Base-by-base conservation (phyloP, 2,888 invertebrate species). In the Lordiphosa andalusiaca region DNA sequence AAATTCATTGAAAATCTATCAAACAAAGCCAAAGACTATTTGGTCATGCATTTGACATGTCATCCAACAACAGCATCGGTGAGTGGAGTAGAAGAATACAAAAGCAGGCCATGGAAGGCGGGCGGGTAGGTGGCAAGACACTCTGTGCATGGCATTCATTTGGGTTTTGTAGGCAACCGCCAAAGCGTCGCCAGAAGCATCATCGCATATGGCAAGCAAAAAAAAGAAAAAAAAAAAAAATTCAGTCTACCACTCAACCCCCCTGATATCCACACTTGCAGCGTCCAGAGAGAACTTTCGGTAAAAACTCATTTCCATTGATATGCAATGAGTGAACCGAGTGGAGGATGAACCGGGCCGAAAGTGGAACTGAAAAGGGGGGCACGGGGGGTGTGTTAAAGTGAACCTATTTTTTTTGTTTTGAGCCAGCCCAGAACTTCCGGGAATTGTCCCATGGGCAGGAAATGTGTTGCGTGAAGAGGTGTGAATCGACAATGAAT, bases 211-310 rank as follows among this genome's bases (percentile, higher is more conserved):
- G 84, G 83, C 67, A 67, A 69, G 66, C 67, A 84, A 69, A 78
- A 80, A n/a, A n/a, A n/a, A n/a, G n/a, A 84, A 69, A 78, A 80
- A n/a, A n/a, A n/a, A n/a, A 74, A 75, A 74, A 75, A 23, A 65
- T 16, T 36, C 35, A 13, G 7, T 44, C 40, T 7, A 19, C 5
- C 4, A 25, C 35, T 16, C 44, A 7, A 12, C 9, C 51, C 13
- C 13, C 36, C 47, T 6, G 9, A 44, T 16, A 23, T 44, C 16
- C n/a, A 37, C 5, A 35, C 25, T 44, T 46, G 36, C 49, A 33
- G 25, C 30, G 13, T 37, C 21, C 35, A 12, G 48, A 57, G 52
- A 36, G 55, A 67, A 59, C 50, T 74, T 71, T 61, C 44, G 57
- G 61, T 57, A 70, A 62, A 80, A 72, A 67, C 83, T 68, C 64